These are phyloP conservation scores for Eonycteris spelaea DNA, from an alignment of 2,113 vertebrate genomes.

Conservation along the genomic window DNA sequence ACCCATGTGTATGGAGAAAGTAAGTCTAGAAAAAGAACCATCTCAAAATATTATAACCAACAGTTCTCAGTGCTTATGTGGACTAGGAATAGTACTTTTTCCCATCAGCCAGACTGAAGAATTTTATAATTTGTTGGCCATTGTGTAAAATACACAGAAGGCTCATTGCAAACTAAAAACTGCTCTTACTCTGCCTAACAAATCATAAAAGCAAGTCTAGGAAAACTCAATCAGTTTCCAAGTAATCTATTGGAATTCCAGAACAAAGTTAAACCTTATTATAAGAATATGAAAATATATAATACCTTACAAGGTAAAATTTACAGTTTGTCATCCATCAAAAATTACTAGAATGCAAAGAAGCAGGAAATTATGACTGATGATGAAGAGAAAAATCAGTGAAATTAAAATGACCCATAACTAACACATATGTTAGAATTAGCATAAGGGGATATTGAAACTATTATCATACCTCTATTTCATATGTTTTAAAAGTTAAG, in stretches of 20 bases:
- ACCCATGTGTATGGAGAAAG: not conserved
- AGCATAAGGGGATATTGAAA: not conserved
- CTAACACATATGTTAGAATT: not conserved
- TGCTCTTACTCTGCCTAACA: not conserved
- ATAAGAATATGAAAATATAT: not conserved
- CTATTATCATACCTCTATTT: not conserved
- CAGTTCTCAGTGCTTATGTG: not conserved
- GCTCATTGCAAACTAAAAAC: not conserved
- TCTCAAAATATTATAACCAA: not conserved
- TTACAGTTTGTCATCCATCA: not conserved
- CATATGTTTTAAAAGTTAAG: not conserved
- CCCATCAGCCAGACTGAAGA: not conserved
- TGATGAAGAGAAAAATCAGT: not conserved
- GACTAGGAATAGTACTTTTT: not conserved
- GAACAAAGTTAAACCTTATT: not conserved
- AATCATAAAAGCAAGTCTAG: not conserved
- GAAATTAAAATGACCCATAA: not conserved
- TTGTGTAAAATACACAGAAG: not conserved
- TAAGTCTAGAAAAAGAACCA: not conserved
- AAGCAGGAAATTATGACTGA: not conserved
- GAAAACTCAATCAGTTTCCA: not conserved
- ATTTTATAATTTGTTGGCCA: not conserved
- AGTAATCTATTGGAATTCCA: not conserved
- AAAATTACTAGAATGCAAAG: not conserved
- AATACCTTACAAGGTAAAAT: not conserved